Percentiles rank a stretch among this genome's conserved stretches.
These are phyloP conservation scores for Scolanthus callimorphus DNA, from an alignment of 92 coral and sea anemone species.

Conservation along the genomic window DNA sequence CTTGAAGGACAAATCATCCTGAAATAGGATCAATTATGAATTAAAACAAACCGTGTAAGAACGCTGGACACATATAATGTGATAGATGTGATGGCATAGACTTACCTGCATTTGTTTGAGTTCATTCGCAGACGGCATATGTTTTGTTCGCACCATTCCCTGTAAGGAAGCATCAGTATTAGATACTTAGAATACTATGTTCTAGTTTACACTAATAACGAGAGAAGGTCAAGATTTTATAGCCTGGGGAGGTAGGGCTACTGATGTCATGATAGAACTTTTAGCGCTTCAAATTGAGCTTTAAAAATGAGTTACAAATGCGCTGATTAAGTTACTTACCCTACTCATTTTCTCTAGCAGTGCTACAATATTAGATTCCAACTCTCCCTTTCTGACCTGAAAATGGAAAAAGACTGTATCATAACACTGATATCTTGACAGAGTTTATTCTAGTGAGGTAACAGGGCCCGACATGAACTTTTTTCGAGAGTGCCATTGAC, in stretches of 20 bases:
- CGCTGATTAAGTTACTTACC: constrained; percentile 69
- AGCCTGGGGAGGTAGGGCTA: no score
- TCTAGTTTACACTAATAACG: no score
- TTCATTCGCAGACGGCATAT: constrained; percentile 86
- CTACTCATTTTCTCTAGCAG: constrained; percentile 90
- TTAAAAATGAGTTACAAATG: constrained; percentile 13
- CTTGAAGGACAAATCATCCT: constrained; percentile 95
- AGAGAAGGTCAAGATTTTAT: no score
- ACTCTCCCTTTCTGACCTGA: constrained; percentile 85
- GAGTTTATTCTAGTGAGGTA: neutral
- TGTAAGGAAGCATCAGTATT: constrained; percentile 13
- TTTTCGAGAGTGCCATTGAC: no score
- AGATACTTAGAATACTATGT: no score
- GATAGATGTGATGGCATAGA: no score
- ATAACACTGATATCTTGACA: neutral
- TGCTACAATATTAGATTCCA: constrained; percentile 64
- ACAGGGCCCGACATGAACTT: no score
- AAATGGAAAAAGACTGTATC: neutral
- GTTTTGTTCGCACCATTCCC: constrained; percentile 95
- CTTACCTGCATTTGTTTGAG: constrained; percentile 92
- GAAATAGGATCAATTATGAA: no score
- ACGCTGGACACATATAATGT: no score
- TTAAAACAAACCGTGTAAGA: no score
- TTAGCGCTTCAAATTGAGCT: no score
- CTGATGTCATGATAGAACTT: no score